Conservation (phyloP, 2,113 vertebrate genomes). For the Apeltes quadracus region DNA sequence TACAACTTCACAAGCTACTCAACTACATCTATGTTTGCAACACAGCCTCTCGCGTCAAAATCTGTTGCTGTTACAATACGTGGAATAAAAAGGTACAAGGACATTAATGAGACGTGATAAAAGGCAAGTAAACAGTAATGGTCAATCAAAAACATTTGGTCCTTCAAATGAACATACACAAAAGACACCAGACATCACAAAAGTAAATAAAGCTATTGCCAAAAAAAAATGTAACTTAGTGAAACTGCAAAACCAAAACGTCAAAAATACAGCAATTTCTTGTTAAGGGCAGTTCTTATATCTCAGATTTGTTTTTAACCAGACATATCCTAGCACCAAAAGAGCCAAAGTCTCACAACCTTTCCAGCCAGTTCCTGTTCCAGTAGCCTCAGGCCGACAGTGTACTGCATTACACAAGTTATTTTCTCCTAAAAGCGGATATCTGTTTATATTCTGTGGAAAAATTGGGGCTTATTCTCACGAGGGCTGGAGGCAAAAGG, state of each 20-base stretch:
- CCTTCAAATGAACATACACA: slow-evolving; percentile 47
- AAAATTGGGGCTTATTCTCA: slow-evolving; percentile 1
- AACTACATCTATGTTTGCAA: slow-evolving; percentile 37
- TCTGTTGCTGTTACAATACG: slow-evolving; percentile 16
- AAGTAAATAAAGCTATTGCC: slow-evolving; percentile 32
- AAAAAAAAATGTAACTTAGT: slow-evolving; percentile 42
- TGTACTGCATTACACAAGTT: neutral
- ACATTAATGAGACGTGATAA: slow-evolving; percentile 33
- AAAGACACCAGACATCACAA: slow-evolving; percentile 40
- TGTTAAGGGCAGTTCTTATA: slow-evolving; percentile 20
- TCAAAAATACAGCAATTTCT: slow-evolving; percentile 15
- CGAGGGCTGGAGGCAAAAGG: slow-evolving; percentile 2
- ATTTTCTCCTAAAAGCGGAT: neutral
- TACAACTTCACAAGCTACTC: slow-evolving; percentile 42
- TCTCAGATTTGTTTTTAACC: neutral
- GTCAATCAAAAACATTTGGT: slow-evolving; percentile 56
- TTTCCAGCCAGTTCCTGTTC: slow-evolving; percentile 22
- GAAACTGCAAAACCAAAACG: slow-evolving; percentile 25
- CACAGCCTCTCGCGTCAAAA: slow-evolving; percentile 16
- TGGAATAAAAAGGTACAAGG: slow-evolving; percentile 40
- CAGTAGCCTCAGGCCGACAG: slow-evolving; percentile 1
- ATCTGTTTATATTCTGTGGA: neutral
- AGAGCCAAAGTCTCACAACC: slow-evolving; percentile 6
- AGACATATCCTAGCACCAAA: slow-evolving; percentile 26
- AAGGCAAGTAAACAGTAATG: slow-evolving; percentile 33